Evolutionary conservation across 2,113 vertebrate genomes (phyloP).

Genomic region (Brevimyrus niger): DNA sequence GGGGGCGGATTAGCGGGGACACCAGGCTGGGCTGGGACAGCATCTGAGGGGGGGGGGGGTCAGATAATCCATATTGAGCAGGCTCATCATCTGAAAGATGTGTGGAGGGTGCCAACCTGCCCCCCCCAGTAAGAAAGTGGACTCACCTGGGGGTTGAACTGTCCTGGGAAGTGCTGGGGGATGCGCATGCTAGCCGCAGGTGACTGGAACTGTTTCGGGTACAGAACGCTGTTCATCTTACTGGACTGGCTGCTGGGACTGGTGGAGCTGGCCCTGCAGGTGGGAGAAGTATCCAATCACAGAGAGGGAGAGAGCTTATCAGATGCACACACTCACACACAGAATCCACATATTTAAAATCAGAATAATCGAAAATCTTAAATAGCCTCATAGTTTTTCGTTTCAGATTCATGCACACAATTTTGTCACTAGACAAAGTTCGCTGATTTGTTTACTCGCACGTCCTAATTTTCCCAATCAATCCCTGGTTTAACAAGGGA

Average conservation of each 20-base stretch:
- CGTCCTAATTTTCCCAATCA: too few relatives aligned
- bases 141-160: slow-evolving; percentile 90
- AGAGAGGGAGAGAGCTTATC: background rate
- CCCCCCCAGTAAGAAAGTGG: background rate
- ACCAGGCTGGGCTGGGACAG: slow-evolving; percentile 93
- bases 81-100: background rate
- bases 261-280: slow-evolving; percentile 83
- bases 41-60: slow-evolving; percentile 61
- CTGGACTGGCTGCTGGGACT: slow-evolving; percentile 95
- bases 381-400: background rate
- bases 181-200: slow-evolving; percentile 78
- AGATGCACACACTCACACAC: background rate
- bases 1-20: slow-evolving; percentile 85
- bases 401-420: background rate
- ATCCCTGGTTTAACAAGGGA: background rate
- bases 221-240: slow-evolving; percentile 95
- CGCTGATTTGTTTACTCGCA: background rate
- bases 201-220: slow-evolving; percentile 95
- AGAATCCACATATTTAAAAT: background rate
- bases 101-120: background rate
- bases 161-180: slow-evolving; percentile 81
- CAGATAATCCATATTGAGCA: background rate
- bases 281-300: slow-evolving; percentile 1
- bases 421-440: background rate
- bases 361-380: background rate